Conservation (phyloP, 2,888 invertebrate species). For the Diogma glabrata region DNA sequence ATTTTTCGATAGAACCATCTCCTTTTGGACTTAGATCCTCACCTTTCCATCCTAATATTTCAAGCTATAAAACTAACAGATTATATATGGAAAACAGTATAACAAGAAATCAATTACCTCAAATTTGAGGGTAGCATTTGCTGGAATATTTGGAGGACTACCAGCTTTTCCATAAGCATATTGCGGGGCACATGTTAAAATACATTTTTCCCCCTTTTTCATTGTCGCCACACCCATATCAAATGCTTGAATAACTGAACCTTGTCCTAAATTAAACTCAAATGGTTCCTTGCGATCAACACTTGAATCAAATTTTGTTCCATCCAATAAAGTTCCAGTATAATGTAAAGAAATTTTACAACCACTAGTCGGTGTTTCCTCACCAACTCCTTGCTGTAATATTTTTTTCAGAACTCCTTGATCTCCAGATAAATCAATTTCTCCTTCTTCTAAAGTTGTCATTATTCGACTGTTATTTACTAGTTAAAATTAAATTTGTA, state of each 20-base stretch:
- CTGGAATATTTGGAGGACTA: slow-evolving; percentile 78
- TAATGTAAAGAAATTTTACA: slow-evolving; percentile 74
- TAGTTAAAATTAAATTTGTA: no score
- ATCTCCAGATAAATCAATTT: slow-evolving; percentile 31
- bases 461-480: no score
- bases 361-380: slow-evolving; percentile 57
- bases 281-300: slow-evolving; percentile 73
- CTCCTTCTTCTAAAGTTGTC: no score
- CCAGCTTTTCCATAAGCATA: slow-evolving; percentile 85
- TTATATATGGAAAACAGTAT: slow-evolving; percentile 9
- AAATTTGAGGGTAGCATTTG: slow-evolving; percentile 76
- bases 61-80: slow-evolving; percentile 47
- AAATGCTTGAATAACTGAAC: slow-evolving; percentile 89
- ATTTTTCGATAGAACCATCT: slow-evolving; percentile 71
- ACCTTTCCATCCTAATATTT: slow-evolving; percentile 75
- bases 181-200: slow-evolving; percentile 72
- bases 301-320: slow-evolving; percentile 88
- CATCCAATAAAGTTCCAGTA: slow-evolving; percentile 73
- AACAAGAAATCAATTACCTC: slow-evolving; percentile 45
- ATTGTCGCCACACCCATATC: slow-evolving; percentile 89
- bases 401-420: slow-evolving; percentile 32
- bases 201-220: slow-evolving; percentile 78
- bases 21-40: slow-evolving; percentile 80
- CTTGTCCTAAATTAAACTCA: slow-evolving; percentile 75
- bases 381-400: slow-evolving; percentile 54